Base-by-base conservation (phyloP, 2,113 vertebrate species). In the Paramisgurnus dabryanus region DNA sequence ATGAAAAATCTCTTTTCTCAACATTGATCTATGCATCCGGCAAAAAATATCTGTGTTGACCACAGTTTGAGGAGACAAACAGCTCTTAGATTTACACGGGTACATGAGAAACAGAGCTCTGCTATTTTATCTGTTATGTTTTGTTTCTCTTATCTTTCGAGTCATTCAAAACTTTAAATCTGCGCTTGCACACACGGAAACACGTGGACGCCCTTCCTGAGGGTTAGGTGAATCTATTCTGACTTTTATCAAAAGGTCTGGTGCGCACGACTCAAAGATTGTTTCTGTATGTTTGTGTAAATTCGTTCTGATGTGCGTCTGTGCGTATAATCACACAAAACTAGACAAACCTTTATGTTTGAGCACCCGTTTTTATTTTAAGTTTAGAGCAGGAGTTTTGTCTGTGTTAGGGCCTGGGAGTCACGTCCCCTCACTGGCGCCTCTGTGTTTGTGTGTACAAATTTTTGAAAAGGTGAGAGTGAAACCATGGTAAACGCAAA, bases 401-500 rank as follows among this genome's bases (percentile, higher is more conserved):
- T 58, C 55, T 18, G 1, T 58, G 17, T 53, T 53, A 53, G 12
- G 50, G 12, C 17, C 15, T 6, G 55, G 17, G 55, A n/a, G 17
- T 7, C 55, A 58, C 0, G 69, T 57, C 50, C 34, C 34, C n/a
- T 12, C 5, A 72, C 50, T 71, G 69, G 69, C 27, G 50, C 69
- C 68, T 13, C 17, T 60, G 6, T 70, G 67, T 39, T 22, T 49
- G 34, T 47, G 7, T 34, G 40, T 60, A 53, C 58, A 12, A n/a
- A 57, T 18, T 18, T 50, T 22, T 81, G 0, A 11, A 41, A 45
- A 55, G 17, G 12, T 50, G 64, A 74, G 73, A 17, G 45, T 43
- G 64, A 45, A 9, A 60, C n/a, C 39, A 49, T 13, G 49, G 58
- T 77, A 58, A 79, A 65, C 69, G 86, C 58, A 70, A 41, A 76